These are phyloP conservation scores for Caerostris extrusa DNA, from an alignment of 1,140 invertebrate species.

Conservation along the genomic window DNA sequence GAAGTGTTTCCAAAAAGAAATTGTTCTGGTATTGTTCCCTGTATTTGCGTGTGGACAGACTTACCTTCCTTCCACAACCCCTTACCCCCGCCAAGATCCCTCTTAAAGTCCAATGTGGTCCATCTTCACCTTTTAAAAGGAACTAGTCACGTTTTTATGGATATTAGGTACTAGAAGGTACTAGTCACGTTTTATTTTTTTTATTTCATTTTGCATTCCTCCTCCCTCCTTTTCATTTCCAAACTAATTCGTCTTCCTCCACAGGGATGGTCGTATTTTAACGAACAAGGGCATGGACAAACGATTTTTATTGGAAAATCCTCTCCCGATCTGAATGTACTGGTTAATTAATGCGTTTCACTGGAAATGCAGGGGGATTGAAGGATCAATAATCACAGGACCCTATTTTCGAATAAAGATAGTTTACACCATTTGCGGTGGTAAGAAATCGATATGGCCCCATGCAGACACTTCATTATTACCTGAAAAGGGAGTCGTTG, in stretches of 20 bases:
- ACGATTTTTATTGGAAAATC: constrained; percentile 51
- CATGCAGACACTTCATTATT: constrained; percentile 22
- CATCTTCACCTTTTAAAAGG: constrained; percentile 41
- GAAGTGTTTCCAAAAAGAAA: background rate
- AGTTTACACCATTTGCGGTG: background rate
- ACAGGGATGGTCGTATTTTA: constrained; percentile 12
- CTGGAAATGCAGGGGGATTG: background rate
- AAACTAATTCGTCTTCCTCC: background rate
- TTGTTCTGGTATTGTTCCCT: background rate
- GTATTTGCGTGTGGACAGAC: constrained; percentile 34
- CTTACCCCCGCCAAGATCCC: background rate
- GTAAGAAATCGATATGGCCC: constrained; percentile 23
- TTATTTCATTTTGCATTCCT: background rate
- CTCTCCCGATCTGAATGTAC: background rate
- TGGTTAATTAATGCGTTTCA: constrained; percentile 41
- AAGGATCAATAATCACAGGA: constrained; percentile 39
- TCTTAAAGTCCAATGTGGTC: constrained; percentile 25
- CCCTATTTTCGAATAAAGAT: background rate
- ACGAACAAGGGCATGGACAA: constrained; percentile 35
- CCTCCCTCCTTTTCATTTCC: background rate
- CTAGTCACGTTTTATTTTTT: background rate
- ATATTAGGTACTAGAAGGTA: background rate
- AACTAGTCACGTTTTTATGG: constrained; percentile 35
- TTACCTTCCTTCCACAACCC: background rate
- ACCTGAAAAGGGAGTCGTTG: constrained; percentile 38